A percentile compares a stretch with the other conserved stretches of the same genome.
Evolutionary conservation across 1,140 invertebrate species (phyloP).

Genomic region (Archivesica marissinica): DNA sequence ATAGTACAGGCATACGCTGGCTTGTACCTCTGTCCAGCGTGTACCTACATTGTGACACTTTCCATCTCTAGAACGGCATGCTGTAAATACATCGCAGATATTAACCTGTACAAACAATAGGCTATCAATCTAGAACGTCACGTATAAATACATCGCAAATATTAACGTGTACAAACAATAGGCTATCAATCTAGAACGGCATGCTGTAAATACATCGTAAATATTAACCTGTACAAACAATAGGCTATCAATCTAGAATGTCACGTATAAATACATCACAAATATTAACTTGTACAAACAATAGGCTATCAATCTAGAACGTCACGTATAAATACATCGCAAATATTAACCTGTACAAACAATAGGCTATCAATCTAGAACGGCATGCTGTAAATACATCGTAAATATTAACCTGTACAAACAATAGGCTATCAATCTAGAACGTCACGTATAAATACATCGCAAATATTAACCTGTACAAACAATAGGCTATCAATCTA

Average conservation of each 20-base stretch:
- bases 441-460: no score
- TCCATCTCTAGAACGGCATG: background rate
- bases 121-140: background rate
- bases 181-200: background rate
- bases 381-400: no score
- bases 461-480: no score
- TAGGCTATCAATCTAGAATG: background rate
- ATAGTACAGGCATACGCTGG: conserved; percentile 7
- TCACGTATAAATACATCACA: background rate
- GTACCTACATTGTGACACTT: conserved; percentile 10
- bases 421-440: no score
- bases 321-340: no score
- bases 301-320: no score
- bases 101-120: background rate
- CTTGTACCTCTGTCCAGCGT: conserved; percentile 7
- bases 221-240: background rate
- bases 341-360: no score
- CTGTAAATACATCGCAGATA: background rate
- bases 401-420: no score
- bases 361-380: no score
- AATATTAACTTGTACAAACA: no score
- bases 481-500: no score
- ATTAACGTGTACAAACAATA: background rate
- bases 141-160: background rate
- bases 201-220: background rate